Base-by-base conservation (phyloP, 2,888 invertebrate genomes). In the Eupithecia centaureata region DNA sequence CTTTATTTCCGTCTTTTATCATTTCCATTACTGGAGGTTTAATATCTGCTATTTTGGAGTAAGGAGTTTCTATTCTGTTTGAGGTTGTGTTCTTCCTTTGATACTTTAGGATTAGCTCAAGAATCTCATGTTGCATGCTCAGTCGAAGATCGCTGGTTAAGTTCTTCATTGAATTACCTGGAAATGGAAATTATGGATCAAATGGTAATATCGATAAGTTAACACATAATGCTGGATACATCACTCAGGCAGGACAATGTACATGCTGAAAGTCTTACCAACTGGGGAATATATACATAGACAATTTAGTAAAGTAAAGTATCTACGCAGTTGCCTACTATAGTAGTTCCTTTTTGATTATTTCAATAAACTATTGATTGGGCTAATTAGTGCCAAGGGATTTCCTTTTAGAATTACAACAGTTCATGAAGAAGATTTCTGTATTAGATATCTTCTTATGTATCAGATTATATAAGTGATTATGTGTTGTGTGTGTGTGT, bases 51-150 rank as follows among this genome's bases (percentile, higher is more conserved):
- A 79, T 81, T 15, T 74, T 65, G 22, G 76, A 56, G 54, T 56
- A 28, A n/a, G 54, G 52, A 15, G 52, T 56, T 15, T 54, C 54
- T 7, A 56, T n/a, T n/a, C 28, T 15, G 15, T 28, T 79, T 22
- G 47, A 22, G 0, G 27, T 80, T 32, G 67, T 68, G 62, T 81
- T 82, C 1, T 80, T 18, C 42, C 71, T 85, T 54, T 87, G 86
- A 63, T 84, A 87, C 66, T 84, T 91, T 0, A 92, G 76, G 51
- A 92, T 80, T 5, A 91, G 52, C n/a, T 92, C 91, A 47, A 93
- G 71, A 13, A 92, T 77, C 4, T 92, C 92, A 72, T 91, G 92
- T 60, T 92, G 92, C 87, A 92, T 88, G 65, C 76, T 84, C 0
- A 89, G 25, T 61, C 84, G 84, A 0, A 84, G 68, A 0, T 88